Base-by-base conservation (phyloP, 2,113 vertebrate species). In the Odontesthes bonariensis region DNA sequence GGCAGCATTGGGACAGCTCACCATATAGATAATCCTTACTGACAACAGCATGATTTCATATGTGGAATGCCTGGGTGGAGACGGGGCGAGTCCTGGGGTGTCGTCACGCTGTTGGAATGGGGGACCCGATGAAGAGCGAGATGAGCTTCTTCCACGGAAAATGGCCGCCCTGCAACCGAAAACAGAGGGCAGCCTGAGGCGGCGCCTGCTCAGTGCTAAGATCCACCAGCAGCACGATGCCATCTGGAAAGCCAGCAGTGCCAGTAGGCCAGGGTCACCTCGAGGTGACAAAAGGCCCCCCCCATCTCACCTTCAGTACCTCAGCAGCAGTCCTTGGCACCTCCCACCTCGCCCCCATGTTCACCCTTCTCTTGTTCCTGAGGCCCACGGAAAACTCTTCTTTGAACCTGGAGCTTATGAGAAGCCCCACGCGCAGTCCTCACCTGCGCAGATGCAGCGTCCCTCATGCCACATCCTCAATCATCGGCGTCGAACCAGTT, bases 181-280 rank as follows among this genome's bases (percentile, higher is more conserved):
- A 35, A 93, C 72, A 0, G 91, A 92, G 38, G 92, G 92, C 58
- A 93, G 92, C 35, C 86, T 94, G 38, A 89, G 93, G 0, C 91
- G 93, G 0, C 92, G 93, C 10, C 89, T 94, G 2, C 92, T 94
- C 31, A 91, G 86, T 31, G 86, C 94, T 58, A 93, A 90, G 61
- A 83, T 94, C 80, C 87, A 93, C 59, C 92, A 94, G 69, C 91
- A 92, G 46, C 92, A 92, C 1, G 72, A 86, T 0, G 90, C 88
- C 16, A 79, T 93, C 12, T 71, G 84, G 38, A 82, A 72, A 0
- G 17, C 54, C 0, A 61, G 52, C 0, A 32, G 57, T 2, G 2
- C 8, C 44, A 17, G 55, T 22, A 51, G 63, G 32, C 70, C 44
- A 0, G 31, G 5, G 51, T 33, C 19, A 1, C 27, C 76, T 1